Base-by-base conservation (phyloP, 2,797 vertebrate genomes). In the Linurgus olivaceus region DNA sequence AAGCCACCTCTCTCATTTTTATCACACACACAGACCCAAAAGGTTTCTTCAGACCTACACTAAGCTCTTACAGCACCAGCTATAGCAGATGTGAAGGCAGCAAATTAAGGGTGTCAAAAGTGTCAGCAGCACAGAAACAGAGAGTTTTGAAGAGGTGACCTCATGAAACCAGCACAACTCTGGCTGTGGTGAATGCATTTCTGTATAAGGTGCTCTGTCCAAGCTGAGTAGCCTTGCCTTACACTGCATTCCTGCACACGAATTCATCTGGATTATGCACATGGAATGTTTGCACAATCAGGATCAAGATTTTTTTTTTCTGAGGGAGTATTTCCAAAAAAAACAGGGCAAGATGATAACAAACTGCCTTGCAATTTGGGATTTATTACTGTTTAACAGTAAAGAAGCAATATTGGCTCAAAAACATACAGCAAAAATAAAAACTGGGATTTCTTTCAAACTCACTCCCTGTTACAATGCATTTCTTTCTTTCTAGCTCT, bases 21-120 rank as follows among this genome's bases (percentile, higher is more conserved):
- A 89, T 70, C 67, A 82, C 37, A 59, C 0, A 3, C 0, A 2
- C 14, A 87, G 48, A 79, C 40, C 45, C 40, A 48, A 66, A 89
- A 85, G 40, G 31, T 63, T 94, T 94, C 40, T 67, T 76, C 48
- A 67, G 87, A 77, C 40, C 70, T 45, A 67, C 35, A 33, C 26
- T 50, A 75, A 35, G 51, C 48, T 70, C 55, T 67, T 37, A 62
- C 5, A 45, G 40, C 57, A 38, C 21, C 35, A 85, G 62, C 37
- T 79, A 25, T 1, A 76, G 52, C 51, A 87, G 74, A 82, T 50
- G 65, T 37, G 75, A 74, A n/a, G 54, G 57, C 38, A 84, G 77
- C 67, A 92, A 93, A 90, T 70, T 63, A 81, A 66, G 58, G 54
- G 63, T 52, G 62, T 75, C 90, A 55, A 12, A 88, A 94, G 42